phyloP scores from a whole-genome alignment of 2,113 vertebrate species.

The Tapirus terrestris region DNA sequence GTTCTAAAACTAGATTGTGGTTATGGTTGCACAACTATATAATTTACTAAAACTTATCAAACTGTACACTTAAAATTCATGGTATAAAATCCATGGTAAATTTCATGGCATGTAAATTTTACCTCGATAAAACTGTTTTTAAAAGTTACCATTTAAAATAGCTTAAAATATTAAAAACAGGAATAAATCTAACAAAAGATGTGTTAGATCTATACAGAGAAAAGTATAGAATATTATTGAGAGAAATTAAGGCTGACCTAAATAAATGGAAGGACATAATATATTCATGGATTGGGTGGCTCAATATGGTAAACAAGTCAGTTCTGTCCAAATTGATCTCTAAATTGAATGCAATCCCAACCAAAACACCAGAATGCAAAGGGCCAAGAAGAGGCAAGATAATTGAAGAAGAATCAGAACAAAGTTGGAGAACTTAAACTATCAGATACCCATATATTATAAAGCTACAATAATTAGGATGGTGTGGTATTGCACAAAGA shows the following conservation, averaged over 20 bases:
- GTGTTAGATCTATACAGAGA: not conserved
- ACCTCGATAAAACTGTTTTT: not conserved
- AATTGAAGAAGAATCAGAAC: not conserved
- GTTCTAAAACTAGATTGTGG: not conserved
- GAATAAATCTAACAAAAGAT: not conserved
- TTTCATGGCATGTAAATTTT: not conserved
- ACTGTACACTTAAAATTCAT: not conserved
- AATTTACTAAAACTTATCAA: not conserved
- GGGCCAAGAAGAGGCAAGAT: not conserved
- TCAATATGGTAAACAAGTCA: not conserved
- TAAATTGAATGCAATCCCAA: not conserved
- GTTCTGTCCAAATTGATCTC: not conserved
- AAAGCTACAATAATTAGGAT: not conserved
- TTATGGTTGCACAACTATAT: not conserved
- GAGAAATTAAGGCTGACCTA: not conserved
- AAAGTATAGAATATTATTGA: not conserved
- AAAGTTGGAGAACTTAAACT: not conserved
- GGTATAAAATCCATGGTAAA: not conserved
- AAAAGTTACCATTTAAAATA: not conserved
- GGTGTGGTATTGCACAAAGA: not conserved
- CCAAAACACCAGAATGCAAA: conserved; percentile 5
- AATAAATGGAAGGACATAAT: not conserved
- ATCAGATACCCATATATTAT: not conserved
- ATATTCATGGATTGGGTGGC: not conserved
- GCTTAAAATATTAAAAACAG: not conserved